Evolutionary conservation across 2,888 invertebrate genomes (phyloP).

Genomic region (Apamea epomidion): DNA sequence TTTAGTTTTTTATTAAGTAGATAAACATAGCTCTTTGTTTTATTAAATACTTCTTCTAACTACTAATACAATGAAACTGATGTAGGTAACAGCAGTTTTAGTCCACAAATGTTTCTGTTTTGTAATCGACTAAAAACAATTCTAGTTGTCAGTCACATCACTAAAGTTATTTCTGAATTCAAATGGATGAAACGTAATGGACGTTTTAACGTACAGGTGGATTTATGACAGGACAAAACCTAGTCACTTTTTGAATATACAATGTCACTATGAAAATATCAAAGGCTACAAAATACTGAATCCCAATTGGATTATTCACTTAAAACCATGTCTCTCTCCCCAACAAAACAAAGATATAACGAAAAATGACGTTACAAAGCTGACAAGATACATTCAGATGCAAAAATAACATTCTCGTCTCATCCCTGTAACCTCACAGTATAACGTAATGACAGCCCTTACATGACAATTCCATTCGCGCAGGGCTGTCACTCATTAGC

Average conservation of each 20-base stretch:
- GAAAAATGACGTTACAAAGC: slow-evolving; percentile 60
- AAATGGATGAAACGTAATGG: slow-evolving; percentile 7
- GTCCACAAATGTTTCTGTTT: neutral
- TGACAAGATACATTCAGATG: slow-evolving; percentile 74
- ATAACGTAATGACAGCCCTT: slow-evolving; percentile 85
- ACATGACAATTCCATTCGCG: slow-evolving; percentile 89
- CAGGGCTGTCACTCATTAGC: slow-evolving; percentile 88
- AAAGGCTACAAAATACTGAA: neutral
- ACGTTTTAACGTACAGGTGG: neutral
- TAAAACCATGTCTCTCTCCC: slow-evolving; percentile 24
- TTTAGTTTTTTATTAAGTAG: too few species aligned
- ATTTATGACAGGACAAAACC: neutral
- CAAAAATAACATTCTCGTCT: slow-evolving; percentile 81
- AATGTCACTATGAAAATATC: neutral
- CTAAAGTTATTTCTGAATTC: slow-evolving; percentile 1
- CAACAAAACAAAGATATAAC: slow-evolving; percentile 37
- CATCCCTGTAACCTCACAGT: slow-evolving; percentile 76
- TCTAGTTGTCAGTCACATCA: slow-evolving; percentile 3
- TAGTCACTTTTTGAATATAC: neutral
- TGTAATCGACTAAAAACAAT: slow-evolving; percentile 16
- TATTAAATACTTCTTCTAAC: neutral
- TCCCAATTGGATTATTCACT: slow-evolving; percentile 19
- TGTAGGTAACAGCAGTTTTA: neutral
- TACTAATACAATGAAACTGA: neutral
- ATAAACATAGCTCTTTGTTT: neutral